Percentiles rank a stretch among this genome's conserved stretches.
Evolutionary conservation across 2,113 vertebrate species (phyloP).

Genomic region (Colossoma macropomum): DNA sequence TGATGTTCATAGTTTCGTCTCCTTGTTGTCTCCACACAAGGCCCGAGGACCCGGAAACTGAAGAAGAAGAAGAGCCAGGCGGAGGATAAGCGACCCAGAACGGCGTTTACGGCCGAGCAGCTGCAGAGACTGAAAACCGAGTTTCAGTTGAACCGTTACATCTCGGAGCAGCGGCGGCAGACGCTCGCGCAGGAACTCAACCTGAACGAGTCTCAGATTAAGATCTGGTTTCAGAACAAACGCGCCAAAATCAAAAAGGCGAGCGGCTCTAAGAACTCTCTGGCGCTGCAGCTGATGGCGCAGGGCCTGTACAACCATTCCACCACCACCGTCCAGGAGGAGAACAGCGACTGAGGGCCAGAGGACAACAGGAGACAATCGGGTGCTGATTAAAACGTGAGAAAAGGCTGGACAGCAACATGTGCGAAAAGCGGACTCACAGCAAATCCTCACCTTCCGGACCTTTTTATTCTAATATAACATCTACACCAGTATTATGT

Average conservation of each 20-base stretch:
- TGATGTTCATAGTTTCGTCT: slow-evolving; percentile 71
- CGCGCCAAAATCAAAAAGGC: slow-evolving; percentile 88
- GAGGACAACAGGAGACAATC: slow-evolving; percentile 35
- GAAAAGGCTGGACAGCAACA: background rate
- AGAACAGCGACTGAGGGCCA: slow-evolving; percentile 81
- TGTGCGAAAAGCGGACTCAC: background rate
- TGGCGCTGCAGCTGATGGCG: slow-evolving; percentile 88
- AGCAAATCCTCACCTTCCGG: background rate
- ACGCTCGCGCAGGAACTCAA: slow-evolving; percentile 83
- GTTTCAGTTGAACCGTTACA: slow-evolving; percentile 87
- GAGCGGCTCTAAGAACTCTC: slow-evolving; percentile 84
- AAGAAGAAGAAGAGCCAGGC: slow-evolving; percentile 87
- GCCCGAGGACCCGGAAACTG: slow-evolving; percentile 92
- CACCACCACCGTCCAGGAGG: slow-evolving; percentile 89
- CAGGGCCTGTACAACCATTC: slow-evolving; percentile 91
- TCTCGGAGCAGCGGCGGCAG: slow-evolving; percentile 87
- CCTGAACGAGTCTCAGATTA: slow-evolving; percentile 89
- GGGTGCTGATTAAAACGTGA: slow-evolving; percentile 55
- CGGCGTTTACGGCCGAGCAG: slow-evolving; percentile 89
- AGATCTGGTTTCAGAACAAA: slow-evolving; percentile 92
- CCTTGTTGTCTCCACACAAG: slow-evolving; percentile 76
- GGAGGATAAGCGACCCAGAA: slow-evolving; percentile 87
- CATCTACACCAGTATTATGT: background rate
- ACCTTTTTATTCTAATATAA: background rate
- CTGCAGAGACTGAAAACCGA: slow-evolving; percentile 85